Percentiles rank a stretch among this genome's conserved stretches.
phyloP scores from a whole-genome alignment of 2,797 vertebrate genomes.

The Anolis apletophallus region DNA sequence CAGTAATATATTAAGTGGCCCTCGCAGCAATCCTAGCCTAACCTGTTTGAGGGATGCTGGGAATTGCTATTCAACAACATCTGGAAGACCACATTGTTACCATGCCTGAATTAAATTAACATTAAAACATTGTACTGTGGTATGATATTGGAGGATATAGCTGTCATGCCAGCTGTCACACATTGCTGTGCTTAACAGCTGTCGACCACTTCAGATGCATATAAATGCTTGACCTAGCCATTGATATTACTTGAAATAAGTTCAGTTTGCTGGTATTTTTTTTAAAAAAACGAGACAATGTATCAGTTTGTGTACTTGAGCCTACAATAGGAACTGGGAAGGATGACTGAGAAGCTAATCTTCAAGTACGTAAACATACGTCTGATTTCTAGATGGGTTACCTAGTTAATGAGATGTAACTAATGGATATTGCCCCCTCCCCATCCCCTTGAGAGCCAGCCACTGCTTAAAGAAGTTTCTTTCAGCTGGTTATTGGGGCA shows the following conservation, averaged over 20 bases:
- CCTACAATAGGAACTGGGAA: background rate
- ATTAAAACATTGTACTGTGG: background rate
- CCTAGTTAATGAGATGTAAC: too few relatives aligned
- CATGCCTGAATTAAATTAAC: background rate
- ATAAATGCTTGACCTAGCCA: background rate
- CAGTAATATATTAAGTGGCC: too few relatives aligned
- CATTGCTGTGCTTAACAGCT: background rate
- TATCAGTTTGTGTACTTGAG: background rate
- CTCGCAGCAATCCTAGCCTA: too few relatives aligned
- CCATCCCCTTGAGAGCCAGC: too few relatives aligned
- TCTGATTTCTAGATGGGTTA: too few relatives aligned
- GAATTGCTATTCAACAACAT: too few relatives aligned
- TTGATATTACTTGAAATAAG: background rate
- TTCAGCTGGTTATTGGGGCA: too few relatives aligned
- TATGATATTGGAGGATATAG: background rate
- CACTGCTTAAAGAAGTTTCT: too few relatives aligned
- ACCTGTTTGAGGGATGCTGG: too few relatives aligned
- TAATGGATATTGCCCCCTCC: too few relatives aligned
- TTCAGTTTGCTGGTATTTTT: background rate
- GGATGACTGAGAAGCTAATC: constrained; percentile 22
- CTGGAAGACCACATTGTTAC: too few relatives aligned
- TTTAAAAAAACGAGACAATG: background rate
- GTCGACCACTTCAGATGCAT: background rate
- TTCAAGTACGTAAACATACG: background rate
- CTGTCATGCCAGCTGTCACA: background rate